Base-by-base conservation (phyloP, 2,113 vertebrate genomes). In the Mixornis gularis region DNA sequence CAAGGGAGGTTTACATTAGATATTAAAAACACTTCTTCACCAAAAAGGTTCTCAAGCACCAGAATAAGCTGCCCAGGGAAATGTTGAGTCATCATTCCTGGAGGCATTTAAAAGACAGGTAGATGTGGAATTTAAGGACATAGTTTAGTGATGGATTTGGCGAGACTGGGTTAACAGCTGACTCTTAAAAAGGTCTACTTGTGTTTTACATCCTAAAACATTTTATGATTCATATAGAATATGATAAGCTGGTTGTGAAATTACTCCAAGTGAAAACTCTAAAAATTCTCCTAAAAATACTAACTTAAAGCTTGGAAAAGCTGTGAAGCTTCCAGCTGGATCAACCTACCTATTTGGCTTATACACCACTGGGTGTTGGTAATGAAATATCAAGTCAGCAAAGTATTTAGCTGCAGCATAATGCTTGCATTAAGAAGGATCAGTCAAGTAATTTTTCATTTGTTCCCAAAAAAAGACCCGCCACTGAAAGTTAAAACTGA, bases 51-150 rank as follows among this genome's bases (percentile, higher is more conserved):
- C 4, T 14, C 12, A 71, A 77, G 63, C 36, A 46, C 6, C 66
- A 41, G 10, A 85, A 80, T 13, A 15, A 26, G 21, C 7, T 66
- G 7, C 9, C 17, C 32, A 83, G 25, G 56, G 15, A 76, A 70
- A 62, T 3, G 1, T 0, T 8, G 13, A 49, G 32, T 32, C 32
- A 40, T 5, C 34, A 63, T n/a, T 9, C 41, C 48, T 26, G 3
- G 11, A 41, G 26, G 30, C 30, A 38, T 21, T 41, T 32, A 38
- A 36, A 34, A 77, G 21, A 62, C 1, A 0, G 0, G 1, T 1
- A 62, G 7, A 55, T 15, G 12, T 11, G 13, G 52, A 19, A 29
- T 52, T 66, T n/a, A 22, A 38, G 18, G 22, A 71, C n/a, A 38
- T 13, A 9, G 30, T 41, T 77, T 52, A 80, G 48, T 17, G 62